phyloP scores from a whole-genome alignment of 2,113 vertebrate genomes.

The Pitta sordida region DNA sequence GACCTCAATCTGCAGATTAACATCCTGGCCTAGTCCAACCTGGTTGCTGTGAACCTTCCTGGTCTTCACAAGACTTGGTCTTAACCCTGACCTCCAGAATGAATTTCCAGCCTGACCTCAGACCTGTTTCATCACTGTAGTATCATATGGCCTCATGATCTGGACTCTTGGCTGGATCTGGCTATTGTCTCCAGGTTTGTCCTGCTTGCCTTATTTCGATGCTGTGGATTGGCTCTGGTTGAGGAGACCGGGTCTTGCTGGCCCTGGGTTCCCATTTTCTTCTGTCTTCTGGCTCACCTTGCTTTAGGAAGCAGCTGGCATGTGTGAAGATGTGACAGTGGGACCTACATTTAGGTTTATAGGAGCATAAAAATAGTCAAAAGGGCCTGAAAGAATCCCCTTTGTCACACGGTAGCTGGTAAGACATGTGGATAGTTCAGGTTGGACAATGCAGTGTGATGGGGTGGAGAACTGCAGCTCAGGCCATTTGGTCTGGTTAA shows the following conservation, averaged over 20 bases:
- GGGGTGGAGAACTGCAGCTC: background rate
- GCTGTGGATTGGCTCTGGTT: background rate
- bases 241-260: background rate
- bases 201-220: background rate
- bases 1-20: background rate
- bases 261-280: background rate
- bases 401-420: background rate
- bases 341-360: background rate
- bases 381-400: background rate
- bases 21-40: background rate
- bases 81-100: background rate
- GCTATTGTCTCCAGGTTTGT: background rate
- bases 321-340: rapidly evolving
- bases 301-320: background rate
- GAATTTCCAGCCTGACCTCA: background rate
- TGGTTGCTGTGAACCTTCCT: background rate
- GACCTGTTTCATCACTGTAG: rapidly evolving
- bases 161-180: background rate
- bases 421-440: background rate
- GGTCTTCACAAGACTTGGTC: background rate
- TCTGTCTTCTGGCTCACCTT: background rate
- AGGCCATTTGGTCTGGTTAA: background rate
- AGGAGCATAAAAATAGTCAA: background rate
- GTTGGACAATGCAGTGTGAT: background rate
- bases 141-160: background rate